A percentile compares a stretch with the other conserved stretches of the same genome.
phyloP scores from a whole-genome alignment of 1,140 invertebrate species.

The Agrilus planipennis region DNA sequence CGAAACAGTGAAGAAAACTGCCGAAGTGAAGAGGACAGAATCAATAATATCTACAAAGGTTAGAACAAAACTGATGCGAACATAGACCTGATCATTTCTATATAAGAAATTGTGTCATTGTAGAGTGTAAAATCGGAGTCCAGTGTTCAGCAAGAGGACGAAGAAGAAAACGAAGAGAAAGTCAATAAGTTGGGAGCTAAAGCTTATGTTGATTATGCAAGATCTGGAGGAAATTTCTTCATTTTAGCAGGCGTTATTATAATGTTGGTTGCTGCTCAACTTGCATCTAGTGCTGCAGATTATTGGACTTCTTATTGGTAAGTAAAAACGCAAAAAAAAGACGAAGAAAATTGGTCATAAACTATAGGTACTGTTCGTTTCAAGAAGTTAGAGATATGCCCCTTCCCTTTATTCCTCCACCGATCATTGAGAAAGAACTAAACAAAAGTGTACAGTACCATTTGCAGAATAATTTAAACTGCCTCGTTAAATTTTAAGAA shows the following conservation, averaged over 20 bases:
- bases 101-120: background rate
- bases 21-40: background rate
- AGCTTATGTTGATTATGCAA: conserved; percentile 44
- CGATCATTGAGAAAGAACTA: too few relatives aligned
- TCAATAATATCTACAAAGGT: too few relatives aligned
- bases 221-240: conserved; percentile 46
- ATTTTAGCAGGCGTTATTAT: conserved; percentile 41
- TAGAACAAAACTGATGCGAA: background rate
- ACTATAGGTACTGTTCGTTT: too few relatives aligned
- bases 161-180: background rate
- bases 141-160: background rate
- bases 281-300: conserved; percentile 55
- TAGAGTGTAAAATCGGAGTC: background rate
- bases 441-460: too few relatives aligned
- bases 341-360: too few relatives aligned
- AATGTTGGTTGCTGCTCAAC: conserved; percentile 51
- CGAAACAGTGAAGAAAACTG: conserved; percentile 14
- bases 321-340: too few relatives aligned
- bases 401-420: too few relatives aligned
- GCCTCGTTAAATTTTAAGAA: too few relatives aligned
- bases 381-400: too few relatives aligned
- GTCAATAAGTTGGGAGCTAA: background rate
- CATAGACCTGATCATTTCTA: background rate
- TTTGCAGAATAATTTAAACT: too few relatives aligned
- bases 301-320: conserved; percentile 70